These are phyloP conservation scores for Uloborus diversus DNA, from an alignment of 1,140 invertebrate species.

Conservation along the genomic window DNA sequence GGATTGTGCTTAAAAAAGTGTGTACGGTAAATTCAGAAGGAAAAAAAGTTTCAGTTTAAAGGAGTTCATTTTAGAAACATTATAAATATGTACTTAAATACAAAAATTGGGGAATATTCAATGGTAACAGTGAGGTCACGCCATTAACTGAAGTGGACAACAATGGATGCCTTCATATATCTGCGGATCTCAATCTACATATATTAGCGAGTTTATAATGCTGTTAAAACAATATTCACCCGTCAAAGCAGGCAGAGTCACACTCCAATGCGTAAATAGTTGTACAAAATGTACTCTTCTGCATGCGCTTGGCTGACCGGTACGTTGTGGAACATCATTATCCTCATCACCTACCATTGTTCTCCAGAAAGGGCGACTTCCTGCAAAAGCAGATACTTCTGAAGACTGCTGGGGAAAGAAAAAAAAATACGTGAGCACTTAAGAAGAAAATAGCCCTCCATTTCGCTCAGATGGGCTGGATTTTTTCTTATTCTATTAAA, in stretches of 20 bases:
- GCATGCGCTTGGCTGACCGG: conserved; percentile 1
- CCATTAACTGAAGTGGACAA: too few species aligned
- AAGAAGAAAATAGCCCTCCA: conserved; percentile 1
- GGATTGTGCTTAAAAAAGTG: too few species aligned
- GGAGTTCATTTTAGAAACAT: too few species aligned
- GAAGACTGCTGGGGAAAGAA: not conserved
- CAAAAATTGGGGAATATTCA: too few species aligned
- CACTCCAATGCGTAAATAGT: conserved; percentile 29
- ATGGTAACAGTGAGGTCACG: too few species aligned
- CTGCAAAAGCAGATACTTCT: not conserved
- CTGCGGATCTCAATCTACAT: too few species aligned
- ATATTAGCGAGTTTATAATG: too few species aligned
- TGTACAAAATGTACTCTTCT: conserved; percentile 27
- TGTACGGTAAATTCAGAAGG: too few species aligned
- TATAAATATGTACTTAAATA: too few species aligned
- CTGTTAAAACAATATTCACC: conserved; percentile 13
- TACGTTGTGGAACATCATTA: conserved; percentile 5
- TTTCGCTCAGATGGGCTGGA: not conserved
- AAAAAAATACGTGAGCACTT: not conserved
- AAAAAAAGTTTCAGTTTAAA: too few species aligned
- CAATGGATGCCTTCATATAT: too few species aligned
- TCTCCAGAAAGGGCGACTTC: not conserved
- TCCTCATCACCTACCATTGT: conserved; percentile 17
- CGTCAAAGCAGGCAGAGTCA: conserved; percentile 1
- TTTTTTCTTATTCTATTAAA: not conserved